Evolutionary conservation across 2,888 invertebrate species (phyloP).

Genomic region (Coenonympha glycerion): DNA sequence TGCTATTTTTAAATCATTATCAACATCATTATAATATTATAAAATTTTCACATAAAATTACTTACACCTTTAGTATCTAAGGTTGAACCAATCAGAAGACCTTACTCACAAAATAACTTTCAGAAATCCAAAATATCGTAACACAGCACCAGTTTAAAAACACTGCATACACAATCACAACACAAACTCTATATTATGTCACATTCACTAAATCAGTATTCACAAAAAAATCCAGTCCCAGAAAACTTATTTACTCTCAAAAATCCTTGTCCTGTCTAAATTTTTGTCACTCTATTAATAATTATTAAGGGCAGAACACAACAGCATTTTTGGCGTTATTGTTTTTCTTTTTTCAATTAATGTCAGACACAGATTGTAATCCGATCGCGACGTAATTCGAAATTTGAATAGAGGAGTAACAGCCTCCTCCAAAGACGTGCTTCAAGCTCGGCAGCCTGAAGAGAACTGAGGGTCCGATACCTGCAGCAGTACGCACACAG

Average conservation of each 20-base stretch:
- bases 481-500: conserved; percentile 70
- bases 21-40: neutral
- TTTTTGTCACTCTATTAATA: neutral
- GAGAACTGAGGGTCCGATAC: conserved; percentile 65
- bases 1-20: too few species aligned
- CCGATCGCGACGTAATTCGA: conserved; percentile 24
- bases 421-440: conserved; percentile 31
- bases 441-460: conserved; percentile 47
- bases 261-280: neutral
- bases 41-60: neutral
- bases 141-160: too few species aligned
- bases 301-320: neutral
- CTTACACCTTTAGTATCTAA: neutral
- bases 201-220: neutral
- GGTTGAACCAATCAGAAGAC: neutral
- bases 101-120: conserved; percentile 1
- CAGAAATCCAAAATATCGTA: conserved; percentile 11
- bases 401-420: conserved; percentile 18
- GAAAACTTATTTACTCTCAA: neutral
- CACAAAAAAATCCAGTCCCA: too few species aligned
- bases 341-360: conserved; percentile 4
- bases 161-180: neutral
- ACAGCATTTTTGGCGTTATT: neutral
- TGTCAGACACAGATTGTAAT: conserved; percentile 1
- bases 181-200: neutral